phyloP scores from a whole-genome alignment of 2,797 vertebrate genomes.

The Enoplosus armatus region DNA sequence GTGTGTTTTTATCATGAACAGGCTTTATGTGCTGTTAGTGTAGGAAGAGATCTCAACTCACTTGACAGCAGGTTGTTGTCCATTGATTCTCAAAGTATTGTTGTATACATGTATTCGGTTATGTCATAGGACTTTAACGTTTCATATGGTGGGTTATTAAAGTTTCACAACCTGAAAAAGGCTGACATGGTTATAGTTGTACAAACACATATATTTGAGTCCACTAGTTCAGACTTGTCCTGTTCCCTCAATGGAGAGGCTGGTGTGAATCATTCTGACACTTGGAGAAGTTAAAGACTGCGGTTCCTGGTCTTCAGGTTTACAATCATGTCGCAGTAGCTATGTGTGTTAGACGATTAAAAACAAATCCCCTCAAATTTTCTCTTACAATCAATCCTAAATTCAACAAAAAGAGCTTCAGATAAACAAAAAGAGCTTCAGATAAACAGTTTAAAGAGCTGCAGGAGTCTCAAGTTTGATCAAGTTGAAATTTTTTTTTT shows the following conservation, averaged over 20 bases:
- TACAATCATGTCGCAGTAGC: too few species aligned
- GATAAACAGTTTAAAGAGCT: neutral
- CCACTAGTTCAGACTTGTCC: too few species aligned
- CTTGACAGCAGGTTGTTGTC: neutral
- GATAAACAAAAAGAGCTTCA: neutral
- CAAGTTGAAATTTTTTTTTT: too few species aligned
- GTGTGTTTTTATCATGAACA: too few species aligned
- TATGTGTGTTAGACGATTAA: neutral
- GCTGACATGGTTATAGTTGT: neutral
- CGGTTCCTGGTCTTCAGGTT: too few species aligned
- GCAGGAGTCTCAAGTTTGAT: neutral
- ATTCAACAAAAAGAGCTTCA: neutral
- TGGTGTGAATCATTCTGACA: neutral
- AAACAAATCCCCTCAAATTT: neutral
- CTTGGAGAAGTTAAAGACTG: too few species aligned
- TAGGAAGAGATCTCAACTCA: too few species aligned
- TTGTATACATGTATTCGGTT: neutral
- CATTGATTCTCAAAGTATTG: neutral
- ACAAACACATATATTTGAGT: neutral
- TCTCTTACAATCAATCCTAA: neutral
- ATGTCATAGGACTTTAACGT: neutral
- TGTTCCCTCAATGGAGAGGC: neutral
- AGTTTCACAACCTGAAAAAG: neutral
- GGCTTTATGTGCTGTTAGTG: too few species aligned
- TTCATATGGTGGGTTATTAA: neutral